Evolutionary conservation across 2,888 invertebrate species (phyloP), one percentile per base, ranked within the genome.

Genomic region (Spisula subtruncata): DNA sequence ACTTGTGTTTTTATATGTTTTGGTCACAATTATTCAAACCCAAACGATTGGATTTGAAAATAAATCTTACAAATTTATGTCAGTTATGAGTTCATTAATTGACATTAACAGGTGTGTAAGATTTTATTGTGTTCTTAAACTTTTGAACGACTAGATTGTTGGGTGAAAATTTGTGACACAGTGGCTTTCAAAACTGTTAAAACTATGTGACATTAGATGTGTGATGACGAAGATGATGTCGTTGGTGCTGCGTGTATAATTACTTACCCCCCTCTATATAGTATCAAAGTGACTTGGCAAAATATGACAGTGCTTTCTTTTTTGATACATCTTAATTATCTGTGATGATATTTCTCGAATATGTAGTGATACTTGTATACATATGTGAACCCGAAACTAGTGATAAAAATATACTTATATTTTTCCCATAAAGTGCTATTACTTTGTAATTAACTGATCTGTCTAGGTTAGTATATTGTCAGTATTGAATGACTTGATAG

Each of bases 371-470:
- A 18, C 12, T 16, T 35, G n/a, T n/a, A 60, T 2, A 60, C 20
- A 60, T 75, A 75, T 6, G 1, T 35, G 75, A 35, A 35, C 14
- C 25, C 29, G 35, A 75, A 16, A 32, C 1, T 18, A 16, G 75
- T 75, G 35, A 35, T 75, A 32, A 29, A 29, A 32, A 75, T 75
- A 66, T 75, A 35, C 18, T 32, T 71, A 85, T 85, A 84, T 85
- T 51, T 85, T 84, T 79, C 84, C 84, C 46, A 88, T 79, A 46
- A 88, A 88, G 88, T 88, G 88, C 88, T 88, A 84, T 84, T 81
- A 66, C 80, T 51, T 82, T 41, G 79, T 75, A 10, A n/a, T n/a
- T n/a, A n/a, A 18, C 75, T 75, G 35, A 35, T 75, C 75, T 75
- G 32, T 18, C 12, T 35, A 32, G 75, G 16, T 75, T 18, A 16